phyloP scores from a whole-genome alignment of 2,888 invertebrate genomes.

The Cryptocheilus praepositus region DNA sequence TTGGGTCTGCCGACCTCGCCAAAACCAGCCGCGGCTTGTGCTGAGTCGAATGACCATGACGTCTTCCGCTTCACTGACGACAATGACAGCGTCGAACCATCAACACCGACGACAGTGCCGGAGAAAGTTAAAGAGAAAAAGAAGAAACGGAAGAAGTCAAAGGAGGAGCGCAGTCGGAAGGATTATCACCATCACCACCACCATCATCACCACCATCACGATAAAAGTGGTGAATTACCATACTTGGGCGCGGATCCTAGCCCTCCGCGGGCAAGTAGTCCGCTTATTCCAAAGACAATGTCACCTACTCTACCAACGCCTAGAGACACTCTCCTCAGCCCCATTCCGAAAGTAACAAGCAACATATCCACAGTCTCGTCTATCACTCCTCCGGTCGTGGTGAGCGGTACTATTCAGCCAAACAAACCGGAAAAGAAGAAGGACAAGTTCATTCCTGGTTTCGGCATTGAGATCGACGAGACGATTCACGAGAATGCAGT shows the following conservation, averaged over 20 bases:
- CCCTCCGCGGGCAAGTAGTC: conserved; percentile 77
- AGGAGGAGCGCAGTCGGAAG: conserved; percentile 84
- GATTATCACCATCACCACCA: conserved; percentile 82
- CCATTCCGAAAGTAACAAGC: conserved; percentile 72
- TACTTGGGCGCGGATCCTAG: conserved; percentile 77
- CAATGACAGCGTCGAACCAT: conserved; percentile 77
- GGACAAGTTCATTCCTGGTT: conserved; percentile 82
- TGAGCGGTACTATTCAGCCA: conserved; percentile 47
- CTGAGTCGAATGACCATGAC: conserved; percentile 77
- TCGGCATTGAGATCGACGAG: conserved; percentile 81
- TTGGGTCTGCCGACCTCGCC: conserved; percentile 80
- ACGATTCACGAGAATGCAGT: conserved; percentile 87
- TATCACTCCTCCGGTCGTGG: conserved; percentile 47
- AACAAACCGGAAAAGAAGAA: conserved; percentile 76
- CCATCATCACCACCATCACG: conserved; percentile 73
- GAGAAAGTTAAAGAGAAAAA: conserved; percentile 84
- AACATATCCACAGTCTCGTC: conserved; percentile 33
- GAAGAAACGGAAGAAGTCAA: conserved; percentile 89
- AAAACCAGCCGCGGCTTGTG: conserved; percentile 77
- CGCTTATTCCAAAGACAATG: conserved; percentile 62
- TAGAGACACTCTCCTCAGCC: conserved; percentile 74
- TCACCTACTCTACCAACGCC: conserved; percentile 66
- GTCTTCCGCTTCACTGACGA: conserved; percentile 80
- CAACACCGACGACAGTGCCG: conserved; percentile 68
- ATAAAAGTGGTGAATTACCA: conserved; percentile 64